Base-by-base conservation (phyloP, 2,797 vertebrate species). In the Ctenochaetus hawaiiensis region DNA sequence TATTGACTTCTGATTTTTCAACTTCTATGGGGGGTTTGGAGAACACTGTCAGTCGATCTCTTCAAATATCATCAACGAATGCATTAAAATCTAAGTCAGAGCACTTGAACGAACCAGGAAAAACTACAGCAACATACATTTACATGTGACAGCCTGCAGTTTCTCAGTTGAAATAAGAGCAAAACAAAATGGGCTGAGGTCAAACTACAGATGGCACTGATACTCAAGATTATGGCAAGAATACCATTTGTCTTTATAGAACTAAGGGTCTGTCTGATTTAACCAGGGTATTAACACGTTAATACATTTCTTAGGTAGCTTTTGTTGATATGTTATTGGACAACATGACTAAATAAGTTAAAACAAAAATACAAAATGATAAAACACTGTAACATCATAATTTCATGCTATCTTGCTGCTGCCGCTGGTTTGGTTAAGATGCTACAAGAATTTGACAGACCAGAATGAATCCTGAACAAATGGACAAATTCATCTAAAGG, bases 121-220 rank as follows among this genome's bases (percentile, higher is more conserved):
- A 49, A 67, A 34, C 45, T 17, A 39, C 6, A 68, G 30, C 30
- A 60, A 20, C 66, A 68, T 5, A 3, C 22, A 17, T 69, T 45
- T 10, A 68, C 47, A 61, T 47, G 59, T 63, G 64, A 63, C 65
- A 67, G 66, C 64, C 65, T 78, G 65, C 37, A 61, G 37, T 58
- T 61, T 67, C 34, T 78, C 82, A 45, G 68, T 18, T 70, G 48
- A 49, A 80, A 72, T 77, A 12, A 1, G 4, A 49, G 39, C 39
- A 49, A 54, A 9, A 30, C 6, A 39, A 54, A 73, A 64, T 30
- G 30, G 53, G 23, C 8, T 5, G 16, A 49, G 20, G 18, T 68
- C 49, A 68, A 67, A 69, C 37, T 59, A 39, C n/a, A 47, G 30
- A 56, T 34, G 23, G 34, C n/a, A 51, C 54, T 7, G 23, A 66